Evolutionary conservation across 2,113 vertebrate genomes (phyloP).

Genomic region (Takifugu flavidus): DNA sequence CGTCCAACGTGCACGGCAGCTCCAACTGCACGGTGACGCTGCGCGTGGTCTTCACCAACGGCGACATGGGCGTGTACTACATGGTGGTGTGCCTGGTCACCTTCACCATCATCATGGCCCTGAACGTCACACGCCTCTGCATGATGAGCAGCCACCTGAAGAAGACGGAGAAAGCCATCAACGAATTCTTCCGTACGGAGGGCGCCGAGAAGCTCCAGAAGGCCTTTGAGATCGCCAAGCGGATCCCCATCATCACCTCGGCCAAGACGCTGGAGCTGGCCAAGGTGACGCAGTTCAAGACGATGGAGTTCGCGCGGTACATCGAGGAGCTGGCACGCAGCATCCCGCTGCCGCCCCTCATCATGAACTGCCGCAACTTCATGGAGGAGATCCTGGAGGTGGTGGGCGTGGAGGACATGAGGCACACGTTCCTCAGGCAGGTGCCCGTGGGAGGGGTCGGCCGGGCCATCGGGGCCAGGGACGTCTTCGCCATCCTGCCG

Average conservation of each 20-base stretch:
- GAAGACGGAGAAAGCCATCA: constrained; percentile 98
- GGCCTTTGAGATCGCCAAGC: constrained; percentile 97
- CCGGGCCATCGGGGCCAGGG: constrained; percentile 57
- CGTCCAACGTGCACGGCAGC: constrained; percentile 81
- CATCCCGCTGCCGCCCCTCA: constrained; percentile 95
- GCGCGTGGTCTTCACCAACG: constrained; percentile 88
- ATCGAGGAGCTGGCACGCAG: constrained; percentile 97
- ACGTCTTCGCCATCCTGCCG: constrained; percentile 86
- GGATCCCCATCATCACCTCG: constrained; percentile 97
- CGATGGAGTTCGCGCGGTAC: constrained; percentile 98
- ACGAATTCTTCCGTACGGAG: constrained; percentile 98
- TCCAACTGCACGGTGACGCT: constrained; percentile 92
- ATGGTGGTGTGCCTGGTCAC: constrained; percentile 97
- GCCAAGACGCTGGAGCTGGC: constrained; percentile 97
- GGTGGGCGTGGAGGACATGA: constrained; percentile 93
- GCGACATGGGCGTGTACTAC: constrained; percentile 98
- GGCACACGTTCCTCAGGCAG: constrained; percentile 87
- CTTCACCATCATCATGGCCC: constrained; percentile 93
- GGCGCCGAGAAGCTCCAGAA: constrained; percentile 98
- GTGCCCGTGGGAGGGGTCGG: constrained; percentile 70
- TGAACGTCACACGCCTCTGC: constrained; percentile 94
- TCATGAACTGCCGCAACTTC: constrained; percentile 99
- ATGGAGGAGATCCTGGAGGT: constrained; percentile 99
- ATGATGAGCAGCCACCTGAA: constrained; percentile 99
- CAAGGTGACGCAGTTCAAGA: constrained; percentile 99